Conservation (phyloP, 2,113 vertebrate species). For the Paedocypris sp. region DNA sequence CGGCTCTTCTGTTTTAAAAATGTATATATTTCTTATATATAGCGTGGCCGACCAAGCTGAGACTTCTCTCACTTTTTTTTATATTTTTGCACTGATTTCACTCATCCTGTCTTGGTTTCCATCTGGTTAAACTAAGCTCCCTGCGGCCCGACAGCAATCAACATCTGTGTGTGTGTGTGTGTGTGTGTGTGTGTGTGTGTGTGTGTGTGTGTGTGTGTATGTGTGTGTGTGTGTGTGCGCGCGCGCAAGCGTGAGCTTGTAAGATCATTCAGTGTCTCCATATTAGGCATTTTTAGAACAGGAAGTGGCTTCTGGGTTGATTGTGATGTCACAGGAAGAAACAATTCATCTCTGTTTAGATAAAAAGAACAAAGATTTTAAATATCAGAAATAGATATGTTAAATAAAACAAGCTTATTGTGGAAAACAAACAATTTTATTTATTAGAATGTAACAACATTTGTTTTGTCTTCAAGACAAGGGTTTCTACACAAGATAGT, state of each 20-base stretch:
- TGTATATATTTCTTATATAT: slow-evolving; percentile 47
- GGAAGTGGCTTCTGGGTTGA: slow-evolving; percentile 54
- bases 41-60: background rate
- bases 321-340: slow-evolving; percentile 58
- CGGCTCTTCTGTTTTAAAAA: slow-evolving; percentile 52
- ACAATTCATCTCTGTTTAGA: slow-evolving; percentile 54
- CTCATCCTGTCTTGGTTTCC: background rate
- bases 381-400: too few relatives aligned
- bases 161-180: background rate
- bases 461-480: too few relatives aligned
- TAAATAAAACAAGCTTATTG: too few relatives aligned
- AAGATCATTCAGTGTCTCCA: slow-evolving; percentile 36
- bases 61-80: background rate
- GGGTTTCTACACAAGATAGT: too few relatives aligned
- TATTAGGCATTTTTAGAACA: slow-evolving; percentile 55
- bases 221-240: slow-evolving; percentile 6
- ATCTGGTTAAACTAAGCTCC: background rate
- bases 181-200: background rate
- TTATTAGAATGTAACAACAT: too few relatives aligned
- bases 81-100: background rate
- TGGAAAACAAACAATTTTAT: too few relatives aligned
- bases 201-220: slow-evolving; percentile 4
- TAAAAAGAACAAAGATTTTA: slow-evolving; percentile 38
- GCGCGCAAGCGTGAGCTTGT: background rate
- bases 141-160: background rate